Conservation (phyloP, 2,113 vertebrate genomes). For the Peucedramus taeniatus region DNA sequence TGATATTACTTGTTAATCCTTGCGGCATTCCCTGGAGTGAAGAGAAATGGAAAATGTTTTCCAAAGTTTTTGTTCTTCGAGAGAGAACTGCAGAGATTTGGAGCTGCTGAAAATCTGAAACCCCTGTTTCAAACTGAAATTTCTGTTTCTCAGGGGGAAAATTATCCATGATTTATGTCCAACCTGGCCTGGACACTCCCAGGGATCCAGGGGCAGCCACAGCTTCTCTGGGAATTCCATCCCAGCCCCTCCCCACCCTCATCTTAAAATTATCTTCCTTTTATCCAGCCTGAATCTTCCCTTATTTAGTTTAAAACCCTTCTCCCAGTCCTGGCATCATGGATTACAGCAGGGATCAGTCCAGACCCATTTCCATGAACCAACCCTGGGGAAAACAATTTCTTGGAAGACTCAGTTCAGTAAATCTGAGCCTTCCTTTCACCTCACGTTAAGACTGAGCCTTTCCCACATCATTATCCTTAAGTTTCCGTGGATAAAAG, state of each 20-base stretch:
- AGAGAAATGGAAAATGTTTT: neutral
- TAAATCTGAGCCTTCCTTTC: neutral
- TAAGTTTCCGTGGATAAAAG: neutral
- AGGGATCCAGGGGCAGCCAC: neutral
- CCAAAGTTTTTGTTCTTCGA: neutral
- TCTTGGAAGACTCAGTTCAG: too few relatives aligned
- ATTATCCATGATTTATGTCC: neutral
- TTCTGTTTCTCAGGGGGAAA: neutral
- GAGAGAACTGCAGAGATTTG: neutral
- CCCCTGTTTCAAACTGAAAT: neutral
- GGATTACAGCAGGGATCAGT: neutral
- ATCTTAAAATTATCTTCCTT: neutral
- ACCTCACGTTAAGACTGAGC: neutral
- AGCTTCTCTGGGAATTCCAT: neutral
- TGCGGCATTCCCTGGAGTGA: neutral
- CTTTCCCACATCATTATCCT: fast-evolving
- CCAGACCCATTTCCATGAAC: neutral
- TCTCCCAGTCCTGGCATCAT: neutral
- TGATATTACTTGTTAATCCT: neutral
- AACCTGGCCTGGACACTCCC: neutral
- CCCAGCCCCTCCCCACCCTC: neutral
- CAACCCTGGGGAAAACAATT: fast-evolving
- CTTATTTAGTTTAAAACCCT: neutral
- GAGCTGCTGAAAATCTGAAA: neutral
- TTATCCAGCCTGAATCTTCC: neutral